A percentile compares a stretch with the other conserved stretches of the same genome.
Conservation (phyloP, 2,113 vertebrate species). For the Prinia subflava region DNA sequence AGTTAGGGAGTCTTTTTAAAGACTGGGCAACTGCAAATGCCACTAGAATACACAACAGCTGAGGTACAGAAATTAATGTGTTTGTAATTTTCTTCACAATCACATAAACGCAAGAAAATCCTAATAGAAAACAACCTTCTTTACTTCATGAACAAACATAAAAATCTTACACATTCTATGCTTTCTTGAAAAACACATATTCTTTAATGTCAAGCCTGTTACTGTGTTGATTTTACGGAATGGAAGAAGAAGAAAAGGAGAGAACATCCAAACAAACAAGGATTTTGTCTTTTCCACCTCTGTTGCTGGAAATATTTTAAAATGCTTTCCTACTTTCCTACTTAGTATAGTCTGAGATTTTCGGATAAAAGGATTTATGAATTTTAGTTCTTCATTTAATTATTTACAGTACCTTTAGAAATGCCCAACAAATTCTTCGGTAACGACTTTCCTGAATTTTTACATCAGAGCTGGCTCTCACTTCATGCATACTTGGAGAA, state of each 20-base stretch:
- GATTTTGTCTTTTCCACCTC: neutral
- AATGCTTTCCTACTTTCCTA: neutral
- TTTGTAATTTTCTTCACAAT: neutral
- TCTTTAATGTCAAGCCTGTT: neutral
- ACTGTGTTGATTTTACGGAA: neutral
- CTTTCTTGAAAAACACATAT: neutral
- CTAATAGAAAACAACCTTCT: neutral
- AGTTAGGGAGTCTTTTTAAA: neutral
- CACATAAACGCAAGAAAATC: neutral
- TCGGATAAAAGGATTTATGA: neutral
- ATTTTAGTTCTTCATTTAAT: neutral
- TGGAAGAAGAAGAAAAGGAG: neutral
- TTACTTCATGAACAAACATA: neutral
- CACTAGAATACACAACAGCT: neutral
- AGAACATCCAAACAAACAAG: neutral
- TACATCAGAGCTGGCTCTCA: slow-evolving; percentile 72
- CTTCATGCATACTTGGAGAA: slow-evolving; percentile 84
- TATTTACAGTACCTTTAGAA: slow-evolving; percentile 85
- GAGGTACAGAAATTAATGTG: neutral
- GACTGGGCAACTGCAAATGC: neutral
- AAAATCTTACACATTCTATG: neutral
- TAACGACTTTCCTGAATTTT: slow-evolving; percentile 79
- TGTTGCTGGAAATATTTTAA: neutral
- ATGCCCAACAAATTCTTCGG: slow-evolving; percentile 94
- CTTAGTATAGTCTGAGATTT: neutral